These are phyloP conservation scores for Thysanoteuthis rhombus DNA, from an alignment of 2,888 invertebrate species.

Conservation along the genomic window DNA sequence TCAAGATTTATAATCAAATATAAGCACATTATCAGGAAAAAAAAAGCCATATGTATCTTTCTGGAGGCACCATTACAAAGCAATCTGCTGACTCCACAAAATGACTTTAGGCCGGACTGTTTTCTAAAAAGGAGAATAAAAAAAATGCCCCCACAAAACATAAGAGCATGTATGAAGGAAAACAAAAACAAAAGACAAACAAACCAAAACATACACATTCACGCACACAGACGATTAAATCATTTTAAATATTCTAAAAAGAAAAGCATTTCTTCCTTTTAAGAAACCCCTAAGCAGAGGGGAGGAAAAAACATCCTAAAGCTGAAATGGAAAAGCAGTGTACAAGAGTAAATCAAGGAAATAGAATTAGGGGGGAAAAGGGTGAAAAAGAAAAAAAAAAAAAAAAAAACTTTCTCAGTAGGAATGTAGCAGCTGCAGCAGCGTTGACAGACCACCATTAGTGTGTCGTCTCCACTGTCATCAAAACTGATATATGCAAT, in stretches of 20 bases:
- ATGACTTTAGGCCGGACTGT: not conserved
- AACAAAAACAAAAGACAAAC: not conserved
- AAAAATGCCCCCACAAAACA: not conserved
- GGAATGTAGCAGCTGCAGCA: not conserved
- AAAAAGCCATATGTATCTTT: not conserved
- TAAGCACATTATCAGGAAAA: not conserved
- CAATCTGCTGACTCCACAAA: not conserved
- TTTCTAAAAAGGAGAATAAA: not conserved
- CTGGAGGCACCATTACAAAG: not conserved
- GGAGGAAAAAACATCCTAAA: not conserved
- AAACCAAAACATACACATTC: no score
- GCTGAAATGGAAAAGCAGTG: not conserved
- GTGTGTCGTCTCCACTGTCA: not conserved
- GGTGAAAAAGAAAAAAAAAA: not conserved
- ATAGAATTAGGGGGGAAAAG: not conserved
- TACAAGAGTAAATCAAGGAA: not conserved
- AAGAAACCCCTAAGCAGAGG: not conserved
- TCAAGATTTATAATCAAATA: not conserved
- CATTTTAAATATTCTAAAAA: no score
- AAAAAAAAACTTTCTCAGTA: no score
- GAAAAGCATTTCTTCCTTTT: not conserved
- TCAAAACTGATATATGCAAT: conserved; percentile 1
- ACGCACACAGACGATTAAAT: no score
- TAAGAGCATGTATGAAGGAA: not conserved
- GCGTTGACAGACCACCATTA: not conserved